A percentile compares a stretch with the other conserved stretches of the same genome.
Conservation (phyloP, 2,113 vertebrate genomes). For the Okapia johnstoni region DNA sequence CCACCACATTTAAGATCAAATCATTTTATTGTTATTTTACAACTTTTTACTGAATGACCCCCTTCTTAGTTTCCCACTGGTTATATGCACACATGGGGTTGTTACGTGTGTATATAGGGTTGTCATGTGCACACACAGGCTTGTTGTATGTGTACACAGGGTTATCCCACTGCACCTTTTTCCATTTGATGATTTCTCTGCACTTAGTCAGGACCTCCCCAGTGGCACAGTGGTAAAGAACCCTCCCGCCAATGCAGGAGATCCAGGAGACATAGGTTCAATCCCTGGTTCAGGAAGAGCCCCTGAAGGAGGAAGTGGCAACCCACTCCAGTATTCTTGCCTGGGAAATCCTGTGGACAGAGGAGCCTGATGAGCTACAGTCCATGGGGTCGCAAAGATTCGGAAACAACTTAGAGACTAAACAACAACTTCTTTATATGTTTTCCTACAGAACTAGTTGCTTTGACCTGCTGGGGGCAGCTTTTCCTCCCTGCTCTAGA, state of each 20-base stretch:
- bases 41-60: neutral
- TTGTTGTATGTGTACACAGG: neutral
- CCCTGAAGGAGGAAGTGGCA: neutral
- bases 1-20: neutral
- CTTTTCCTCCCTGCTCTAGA: neutral
- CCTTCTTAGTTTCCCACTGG: neutral
- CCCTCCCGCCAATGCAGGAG: accelerated
- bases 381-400: neutral
- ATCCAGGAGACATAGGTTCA: neutral
- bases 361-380: neutral
- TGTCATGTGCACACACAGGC: neutral
- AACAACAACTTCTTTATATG: neutral
- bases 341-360: neutral
- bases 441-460: too few species aligned
- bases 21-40: neutral
- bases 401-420: neutral
- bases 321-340: neutral
- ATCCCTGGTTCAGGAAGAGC: neutral
- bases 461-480: neutral
- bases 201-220: neutral
- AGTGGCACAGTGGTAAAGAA: neutral
- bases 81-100: neutral
- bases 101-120: neutral
- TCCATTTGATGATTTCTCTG: too few species aligned
- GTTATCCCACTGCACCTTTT: too few species aligned